Base-by-base conservation (phyloP, 2,888 invertebrate genomes). In the Cetonia aurata region DNA sequence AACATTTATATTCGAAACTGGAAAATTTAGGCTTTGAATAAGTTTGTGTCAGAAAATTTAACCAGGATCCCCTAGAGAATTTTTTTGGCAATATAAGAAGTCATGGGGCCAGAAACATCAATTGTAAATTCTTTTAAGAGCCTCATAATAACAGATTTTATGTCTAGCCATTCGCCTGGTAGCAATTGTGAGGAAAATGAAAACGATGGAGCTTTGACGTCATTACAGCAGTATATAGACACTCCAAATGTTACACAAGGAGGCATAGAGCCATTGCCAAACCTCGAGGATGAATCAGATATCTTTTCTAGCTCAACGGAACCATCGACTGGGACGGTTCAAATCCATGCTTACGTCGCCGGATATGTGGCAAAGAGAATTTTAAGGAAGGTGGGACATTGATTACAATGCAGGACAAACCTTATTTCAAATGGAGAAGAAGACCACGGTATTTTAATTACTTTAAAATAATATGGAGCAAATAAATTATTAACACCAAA, bases 351-450 rank as follows among this genome's bases (percentile, higher is more conserved):
- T 10, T 44, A 44, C 6, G 44, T 48, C 4, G 48, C 48, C 3
- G 48, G 48, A n/a, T 48, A 48, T 48, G 8, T 48, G 13, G 48
- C 48, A 10, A 48, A 48, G 48, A 48, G 12, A 48, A 15, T 48
- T 3, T 48, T 37, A n/a, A 48, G 4, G n/a, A 48, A 1, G 3
- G 48, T 48, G 17, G 13, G 12, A 3, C 48, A 48, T 15, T 48
- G 48, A 1, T 4, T 15, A 3, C n/a, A 48, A 13, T 48, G 48
- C 8, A 48, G 17, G 48, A 17, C 13, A 48, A 48, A 48, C n/a
- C 8, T 48, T 1, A 13, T 48, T 48, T 6, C 48, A 1, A 37
- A 9, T 8, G 6, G 37, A 8, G 10, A 37, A 37, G 37, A 37
- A 37, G 4, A 37, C 2, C 37, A 37, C 10, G 8, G 10, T 37